Evolutionary conservation across 2,888 invertebrate species (phyloP).

Genomic region (Acanthosepion esculentum): DNA sequence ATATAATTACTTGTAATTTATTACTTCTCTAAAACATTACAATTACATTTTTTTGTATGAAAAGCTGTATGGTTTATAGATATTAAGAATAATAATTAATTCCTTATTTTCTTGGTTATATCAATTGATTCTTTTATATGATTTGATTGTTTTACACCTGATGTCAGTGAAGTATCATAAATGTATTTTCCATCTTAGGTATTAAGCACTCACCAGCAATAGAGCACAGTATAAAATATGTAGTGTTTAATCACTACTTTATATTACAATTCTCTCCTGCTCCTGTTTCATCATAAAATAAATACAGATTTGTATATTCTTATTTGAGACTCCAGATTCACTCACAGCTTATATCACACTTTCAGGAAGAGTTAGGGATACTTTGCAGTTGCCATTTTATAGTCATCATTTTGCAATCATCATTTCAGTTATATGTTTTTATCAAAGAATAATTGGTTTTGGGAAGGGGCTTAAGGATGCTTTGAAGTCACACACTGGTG

Average conservation of each 20-base stretch:
- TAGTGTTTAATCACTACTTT: not conserved
- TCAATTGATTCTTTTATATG: not conserved
- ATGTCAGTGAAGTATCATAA: conserved; percentile 10
- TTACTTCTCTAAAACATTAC: not conserved
- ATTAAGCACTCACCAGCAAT: not conserved
- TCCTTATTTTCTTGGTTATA: not conserved
- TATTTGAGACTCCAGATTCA: not conserved
- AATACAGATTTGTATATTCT: not conserved
- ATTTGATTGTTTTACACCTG: not conserved
- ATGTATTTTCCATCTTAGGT: conserved; percentile 1
- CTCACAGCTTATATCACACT: not conserved
- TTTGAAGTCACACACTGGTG: too few relatives aligned
- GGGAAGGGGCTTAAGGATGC: too few relatives aligned
- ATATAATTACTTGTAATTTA: too few relatives aligned
- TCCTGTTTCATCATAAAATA: not conserved
- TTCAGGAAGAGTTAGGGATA: not conserved
- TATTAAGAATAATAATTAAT: not conserved
- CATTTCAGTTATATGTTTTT: too few relatives aligned
- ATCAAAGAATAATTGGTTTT: too few relatives aligned
- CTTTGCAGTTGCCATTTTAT: too few relatives aligned
- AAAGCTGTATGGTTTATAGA: conserved; percentile 1
- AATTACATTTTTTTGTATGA: not conserved
- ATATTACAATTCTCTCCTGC: not conserved
- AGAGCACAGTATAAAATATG: not conserved
- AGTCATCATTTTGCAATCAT: too few relatives aligned